Percentiles rank a stretch among this genome's conserved stretches.
Evolutionary conservation across 2,113 vertebrate species (phyloP).

Genomic region (Eubucco bourcierii): DNA sequence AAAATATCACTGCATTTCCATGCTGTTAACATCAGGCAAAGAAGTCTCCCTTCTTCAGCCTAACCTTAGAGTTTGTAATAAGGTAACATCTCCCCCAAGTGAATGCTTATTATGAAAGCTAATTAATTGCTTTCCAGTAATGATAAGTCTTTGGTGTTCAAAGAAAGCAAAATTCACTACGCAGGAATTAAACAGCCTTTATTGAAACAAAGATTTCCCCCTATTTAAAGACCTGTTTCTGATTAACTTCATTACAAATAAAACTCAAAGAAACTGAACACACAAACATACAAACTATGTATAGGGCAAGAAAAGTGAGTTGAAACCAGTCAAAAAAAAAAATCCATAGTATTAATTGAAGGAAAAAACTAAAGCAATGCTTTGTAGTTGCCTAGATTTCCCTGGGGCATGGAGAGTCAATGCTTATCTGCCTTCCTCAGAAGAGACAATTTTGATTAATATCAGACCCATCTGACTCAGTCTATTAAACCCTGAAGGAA

Average conservation of each 20-base stretch:
- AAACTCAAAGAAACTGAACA: conserved; percentile 52
- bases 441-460: conserved; percentile 85
- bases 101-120: conserved; percentile 78
- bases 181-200: conserved; percentile 72
- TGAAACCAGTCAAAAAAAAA: conserved; percentile 38
- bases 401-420: conserved; percentile 77
- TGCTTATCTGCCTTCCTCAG: conserved; percentile 82
- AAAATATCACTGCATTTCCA: conserved; percentile 64
- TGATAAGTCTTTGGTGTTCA: conserved; percentile 72
- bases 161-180: conserved; percentile 74
- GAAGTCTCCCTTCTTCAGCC: conserved; percentile 56
- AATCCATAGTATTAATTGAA: conserved; percentile 71
- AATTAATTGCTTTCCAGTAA: conserved; percentile 82
- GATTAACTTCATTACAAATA: conserved; percentile 48
- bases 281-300: conserved; percentile 42
- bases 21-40: conserved; percentile 55
- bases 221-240: conserved; percentile 40
- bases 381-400: conserved; percentile 79
- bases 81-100: conserved; percentile 76
- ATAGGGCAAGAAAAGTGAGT: conserved; percentile 37
- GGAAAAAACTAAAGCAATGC: conserved; percentile 75
- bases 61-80: conserved; percentile 71
- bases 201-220: conserved; percentile 72
- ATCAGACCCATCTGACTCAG: conserved; percentile 83
- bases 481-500: conserved; percentile 83